Percentiles rank a stretch among this genome's conserved stretches.
Evolutionary conservation across 2,797 vertebrate species (phyloP).

Genomic region (Pristis pectinata): DNA sequence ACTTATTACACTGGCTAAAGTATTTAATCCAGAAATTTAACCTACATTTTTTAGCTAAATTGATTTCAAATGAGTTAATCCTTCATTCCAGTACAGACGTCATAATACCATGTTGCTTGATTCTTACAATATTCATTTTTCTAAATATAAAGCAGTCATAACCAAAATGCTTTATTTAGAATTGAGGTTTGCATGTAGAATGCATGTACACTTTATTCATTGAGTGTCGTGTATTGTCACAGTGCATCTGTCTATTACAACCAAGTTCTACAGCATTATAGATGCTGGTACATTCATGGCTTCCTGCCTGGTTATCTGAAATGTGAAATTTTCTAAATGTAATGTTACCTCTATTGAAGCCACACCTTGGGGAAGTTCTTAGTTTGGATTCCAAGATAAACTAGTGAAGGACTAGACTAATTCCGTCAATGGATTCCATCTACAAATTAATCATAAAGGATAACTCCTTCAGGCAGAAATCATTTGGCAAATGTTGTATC

Average conservation of each 20-base stretch:
- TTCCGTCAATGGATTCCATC: background rate
- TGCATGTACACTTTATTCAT: background rate
- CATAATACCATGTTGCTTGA: background rate
- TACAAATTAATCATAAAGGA: background rate
- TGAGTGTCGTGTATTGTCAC: background rate
- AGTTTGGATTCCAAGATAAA: background rate
- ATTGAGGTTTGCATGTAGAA: background rate
- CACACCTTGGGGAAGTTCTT: background rate
- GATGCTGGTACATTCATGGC: background rate
- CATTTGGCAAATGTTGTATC: background rate
- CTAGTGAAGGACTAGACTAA: background rate
- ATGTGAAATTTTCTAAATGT: background rate
- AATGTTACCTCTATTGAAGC: background rate
- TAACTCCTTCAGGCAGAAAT: background rate
- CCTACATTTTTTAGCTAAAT: background rate
- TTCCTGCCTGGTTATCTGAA: background rate
- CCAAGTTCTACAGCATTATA: background rate
- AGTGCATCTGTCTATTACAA: background rate
- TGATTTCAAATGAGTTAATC: background rate
- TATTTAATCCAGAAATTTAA: background rate
- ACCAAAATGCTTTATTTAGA: background rate
- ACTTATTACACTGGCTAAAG: background rate
- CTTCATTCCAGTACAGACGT: background rate
- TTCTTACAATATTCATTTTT: background rate
- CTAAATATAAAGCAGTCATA: background rate